phyloP scores from a whole-genome alignment of 2,888 invertebrate genomes.

The Epirrhoe tristata region DNA sequence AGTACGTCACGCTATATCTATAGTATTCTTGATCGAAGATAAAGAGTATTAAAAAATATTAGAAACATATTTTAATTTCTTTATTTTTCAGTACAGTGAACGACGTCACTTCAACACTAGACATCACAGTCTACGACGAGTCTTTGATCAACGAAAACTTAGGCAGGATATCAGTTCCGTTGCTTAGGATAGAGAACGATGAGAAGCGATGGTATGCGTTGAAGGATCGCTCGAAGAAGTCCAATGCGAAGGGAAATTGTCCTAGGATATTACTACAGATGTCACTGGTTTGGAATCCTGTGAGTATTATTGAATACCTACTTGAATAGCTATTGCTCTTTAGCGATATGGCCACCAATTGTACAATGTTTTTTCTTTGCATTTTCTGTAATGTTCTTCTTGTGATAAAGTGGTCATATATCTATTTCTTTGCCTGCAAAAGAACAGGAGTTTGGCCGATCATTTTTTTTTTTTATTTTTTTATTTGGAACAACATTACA shows the following conservation, averaged over 20 bases:
- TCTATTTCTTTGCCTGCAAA: too few species aligned
- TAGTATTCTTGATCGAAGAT: too few species aligned
- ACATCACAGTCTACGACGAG: constrained; percentile 73
- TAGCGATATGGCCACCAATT: too few species aligned
- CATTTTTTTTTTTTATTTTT: too few species aligned
- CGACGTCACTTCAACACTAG: constrained; percentile 75
- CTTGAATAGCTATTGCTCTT: too few species aligned
- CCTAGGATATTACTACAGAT: constrained; percentile 75
- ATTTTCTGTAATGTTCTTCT: too few species aligned
- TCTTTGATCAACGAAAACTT: constrained; percentile 71
- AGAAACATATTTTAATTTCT: constrained; percentile 29
- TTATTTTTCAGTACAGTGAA: constrained; percentile 63
- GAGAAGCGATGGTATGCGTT: constrained; percentile 78
- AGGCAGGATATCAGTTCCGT: constrained; percentile 73
- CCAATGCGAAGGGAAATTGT: constrained; percentile 69
- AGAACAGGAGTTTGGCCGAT: too few species aligned
- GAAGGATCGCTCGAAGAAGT: constrained; percentile 68
- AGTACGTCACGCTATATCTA: too few species aligned
- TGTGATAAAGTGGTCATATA: too few species aligned
- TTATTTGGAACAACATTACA: too few species aligned
- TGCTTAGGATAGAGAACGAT: constrained; percentile 71
- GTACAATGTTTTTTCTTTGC: too few species aligned
- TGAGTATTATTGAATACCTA: constrained; percentile 50
- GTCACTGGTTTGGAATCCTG: constrained; percentile 79
- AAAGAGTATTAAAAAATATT: background rate